These are phyloP conservation scores for Ctenopoma kingsleyae DNA, from an alignment of 2,797 vertebrate genomes.

Conservation along the genomic window DNA sequence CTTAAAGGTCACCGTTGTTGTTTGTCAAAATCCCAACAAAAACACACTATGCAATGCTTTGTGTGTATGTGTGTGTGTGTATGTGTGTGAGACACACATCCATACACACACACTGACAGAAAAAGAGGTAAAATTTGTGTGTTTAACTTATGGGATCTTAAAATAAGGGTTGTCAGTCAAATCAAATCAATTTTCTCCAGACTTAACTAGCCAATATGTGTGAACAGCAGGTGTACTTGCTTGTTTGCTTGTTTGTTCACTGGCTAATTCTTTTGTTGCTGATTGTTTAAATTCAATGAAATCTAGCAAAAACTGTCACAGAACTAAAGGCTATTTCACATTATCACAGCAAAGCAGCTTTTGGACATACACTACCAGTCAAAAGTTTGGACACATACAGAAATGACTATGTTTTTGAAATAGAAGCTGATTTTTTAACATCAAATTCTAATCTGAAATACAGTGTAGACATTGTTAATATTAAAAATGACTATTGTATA, in stretches of 20 bases:
- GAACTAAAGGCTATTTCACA: no score
- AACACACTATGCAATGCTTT: constrained; percentile 79
- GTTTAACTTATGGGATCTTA: constrained; percentile 46
- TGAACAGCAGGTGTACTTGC: neutral
- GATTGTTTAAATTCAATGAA: constrained; percentile 6
- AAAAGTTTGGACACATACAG: no score
- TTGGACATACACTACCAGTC: no score
- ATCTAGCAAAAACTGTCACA: neutral
- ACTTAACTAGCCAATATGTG: constrained; percentile 23
- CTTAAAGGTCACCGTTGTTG: constrained; percentile 88
- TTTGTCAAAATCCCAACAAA: constrained; percentile 86
- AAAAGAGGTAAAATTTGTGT: constrained; percentile 38
- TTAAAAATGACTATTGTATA: no score
- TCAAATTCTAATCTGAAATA: no score
- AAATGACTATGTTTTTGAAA: no score
- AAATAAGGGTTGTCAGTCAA: constrained; percentile 66
- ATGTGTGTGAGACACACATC: constrained; percentile 1
- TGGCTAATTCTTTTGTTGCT: neutral
- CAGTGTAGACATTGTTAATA: no score
- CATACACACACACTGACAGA: constrained; percentile 6
- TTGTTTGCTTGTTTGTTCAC: constrained; percentile 14
- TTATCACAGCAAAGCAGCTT: no score
- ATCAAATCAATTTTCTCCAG: constrained; percentile 43
- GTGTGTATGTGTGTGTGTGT: constrained; percentile 30
- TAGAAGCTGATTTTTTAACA: no score